Percentiles rank a stretch among this genome's conserved stretches.
phyloP scores from a whole-genome alignment of 2,888 invertebrate species.

The Sussaba pulchella region DNA sequence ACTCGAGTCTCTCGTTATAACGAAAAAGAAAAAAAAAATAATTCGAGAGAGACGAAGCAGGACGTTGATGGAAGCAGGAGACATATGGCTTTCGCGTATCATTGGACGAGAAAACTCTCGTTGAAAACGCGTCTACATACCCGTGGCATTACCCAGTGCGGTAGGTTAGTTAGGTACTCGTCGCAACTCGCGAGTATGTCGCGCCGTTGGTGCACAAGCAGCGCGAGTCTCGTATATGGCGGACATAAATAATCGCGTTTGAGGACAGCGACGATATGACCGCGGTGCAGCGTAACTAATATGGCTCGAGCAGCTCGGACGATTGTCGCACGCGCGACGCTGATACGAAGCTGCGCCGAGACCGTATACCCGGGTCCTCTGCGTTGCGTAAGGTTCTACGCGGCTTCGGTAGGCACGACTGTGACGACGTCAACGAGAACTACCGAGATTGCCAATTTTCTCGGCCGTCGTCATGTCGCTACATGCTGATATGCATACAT shows the following conservation, averaged over 20 bases:
- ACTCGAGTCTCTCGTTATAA: conserved; percentile 54
- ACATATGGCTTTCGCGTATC: too few species aligned
- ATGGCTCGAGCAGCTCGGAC: conserved; percentile 22
- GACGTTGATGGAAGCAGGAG: too few species aligned
- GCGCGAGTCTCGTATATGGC: conserved; percentile 60
- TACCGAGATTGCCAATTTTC: conserved; percentile 53
- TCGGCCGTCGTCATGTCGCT: conserved; percentile 42
- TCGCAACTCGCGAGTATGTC: conserved; percentile 58
- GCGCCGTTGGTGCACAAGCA: conserved; percentile 55
- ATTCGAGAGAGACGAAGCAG: neutral
- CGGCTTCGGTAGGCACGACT: conserved; percentile 32
- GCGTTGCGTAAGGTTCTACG: conserved; percentile 59
- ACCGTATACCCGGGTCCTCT: neutral
- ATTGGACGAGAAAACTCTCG: too few species aligned
- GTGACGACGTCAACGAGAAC: conserved; percentile 43
- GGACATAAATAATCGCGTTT: conserved; percentile 76
- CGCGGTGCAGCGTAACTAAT: conserved; percentile 9
- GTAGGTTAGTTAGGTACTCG: conserved; percentile 79
- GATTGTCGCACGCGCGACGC: conserved; percentile 64
- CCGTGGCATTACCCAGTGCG: conserved; percentile 71
- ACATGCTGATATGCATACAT: too few species aligned
- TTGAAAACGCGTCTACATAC: conserved; percentile 27
- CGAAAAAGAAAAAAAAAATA: neutral
- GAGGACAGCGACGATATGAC: conserved; percentile 48
- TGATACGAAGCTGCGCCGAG: conserved; percentile 14